These are phyloP conservation scores for Mirza zaza DNA, from an alignment of 2,113 vertebrate species.

Conservation along the genomic window DNA sequence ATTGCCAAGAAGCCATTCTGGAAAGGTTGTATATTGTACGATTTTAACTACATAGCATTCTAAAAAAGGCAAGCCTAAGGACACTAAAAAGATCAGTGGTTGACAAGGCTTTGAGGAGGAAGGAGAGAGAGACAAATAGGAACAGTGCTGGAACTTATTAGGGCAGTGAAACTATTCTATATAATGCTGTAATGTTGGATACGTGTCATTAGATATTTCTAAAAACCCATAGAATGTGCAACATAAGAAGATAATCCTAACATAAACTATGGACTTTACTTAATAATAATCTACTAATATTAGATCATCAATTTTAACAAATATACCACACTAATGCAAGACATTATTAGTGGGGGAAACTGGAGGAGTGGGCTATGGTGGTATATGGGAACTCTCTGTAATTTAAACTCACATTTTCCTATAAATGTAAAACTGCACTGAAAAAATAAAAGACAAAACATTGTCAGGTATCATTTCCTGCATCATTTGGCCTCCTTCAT, in stretches of 20 bases:
- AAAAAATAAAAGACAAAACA: background rate
- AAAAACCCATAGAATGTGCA: background rate
- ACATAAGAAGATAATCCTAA: background rate
- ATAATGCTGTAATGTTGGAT: too few species aligned
- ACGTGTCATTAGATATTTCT: too few species aligned
- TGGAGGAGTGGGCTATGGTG: background rate
- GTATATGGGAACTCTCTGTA: too few species aligned
- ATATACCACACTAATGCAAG: background rate
- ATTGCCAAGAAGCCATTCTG: too few species aligned
- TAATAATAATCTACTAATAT: background rate
- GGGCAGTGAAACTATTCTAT: background rate
- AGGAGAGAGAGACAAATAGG: background rate
- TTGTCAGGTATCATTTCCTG: background rate
- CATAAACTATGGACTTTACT: background rate
- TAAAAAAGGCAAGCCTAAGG: too few species aligned
- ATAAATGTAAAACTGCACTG: background rate
- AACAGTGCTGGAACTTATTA: background rate
- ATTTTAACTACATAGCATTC: too few species aligned
- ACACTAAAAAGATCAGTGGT: background rate
- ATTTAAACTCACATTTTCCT: background rate
- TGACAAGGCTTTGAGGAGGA: background rate
- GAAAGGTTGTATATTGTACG: too few species aligned
- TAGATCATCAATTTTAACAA: background rate
- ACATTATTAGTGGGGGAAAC: background rate
- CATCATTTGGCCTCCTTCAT: background rate